These are phyloP conservation scores for Ephydatia muelleri DNA, from an alignment of 37 sponge, comb jelly and placozoan species.

Conservation along the genomic window DNA sequence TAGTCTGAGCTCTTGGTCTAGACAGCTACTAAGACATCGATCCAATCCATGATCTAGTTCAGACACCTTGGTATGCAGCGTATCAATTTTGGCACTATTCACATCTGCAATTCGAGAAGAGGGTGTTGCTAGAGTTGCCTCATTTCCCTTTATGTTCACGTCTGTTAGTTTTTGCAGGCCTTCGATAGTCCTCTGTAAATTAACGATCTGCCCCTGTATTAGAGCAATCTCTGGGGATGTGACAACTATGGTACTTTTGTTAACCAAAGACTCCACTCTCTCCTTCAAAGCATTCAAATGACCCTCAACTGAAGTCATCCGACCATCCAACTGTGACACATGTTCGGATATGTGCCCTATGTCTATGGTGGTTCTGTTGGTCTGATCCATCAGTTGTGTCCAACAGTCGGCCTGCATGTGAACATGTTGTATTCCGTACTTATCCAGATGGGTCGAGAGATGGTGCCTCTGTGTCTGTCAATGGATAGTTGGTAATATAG, in stretches of 20 bases:
- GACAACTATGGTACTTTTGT: background rate
- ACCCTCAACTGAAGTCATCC: conserved; percentile 12
- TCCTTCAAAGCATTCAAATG: conserved; percentile 17
- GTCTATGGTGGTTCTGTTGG: background rate
- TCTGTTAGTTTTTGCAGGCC: no score
- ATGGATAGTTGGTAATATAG: no score
- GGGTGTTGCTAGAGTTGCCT: no score
- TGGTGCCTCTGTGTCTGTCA: conserved; percentile 30
- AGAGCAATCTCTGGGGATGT: no score
- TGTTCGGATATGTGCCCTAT: conserved; percentile 24
- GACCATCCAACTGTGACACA: conserved; percentile 13
- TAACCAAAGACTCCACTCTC: conserved; percentile 11
- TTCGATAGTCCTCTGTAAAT: no score
- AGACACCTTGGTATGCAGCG: conserved; percentile 15
- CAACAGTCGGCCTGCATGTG: conserved; percentile 30
- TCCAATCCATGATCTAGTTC: conserved; percentile 54
- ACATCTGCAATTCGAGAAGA: no score
- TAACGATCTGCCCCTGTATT: no score
- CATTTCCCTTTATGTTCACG: no score
- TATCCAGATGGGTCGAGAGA: conserved; percentile 19
- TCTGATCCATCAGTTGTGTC: background rate
- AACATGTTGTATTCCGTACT: conserved; percentile 19
- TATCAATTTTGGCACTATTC: background rate
- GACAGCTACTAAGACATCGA: conserved; percentile 33
- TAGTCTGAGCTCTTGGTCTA: conserved; percentile 68